A percentile compares a stretch with the other conserved stretches of the same genome.
These are phyloP conservation scores for Oreochromis grahami DNA, from an alignment of 2,797 vertebrate species.

Conservation along the genomic window DNA sequence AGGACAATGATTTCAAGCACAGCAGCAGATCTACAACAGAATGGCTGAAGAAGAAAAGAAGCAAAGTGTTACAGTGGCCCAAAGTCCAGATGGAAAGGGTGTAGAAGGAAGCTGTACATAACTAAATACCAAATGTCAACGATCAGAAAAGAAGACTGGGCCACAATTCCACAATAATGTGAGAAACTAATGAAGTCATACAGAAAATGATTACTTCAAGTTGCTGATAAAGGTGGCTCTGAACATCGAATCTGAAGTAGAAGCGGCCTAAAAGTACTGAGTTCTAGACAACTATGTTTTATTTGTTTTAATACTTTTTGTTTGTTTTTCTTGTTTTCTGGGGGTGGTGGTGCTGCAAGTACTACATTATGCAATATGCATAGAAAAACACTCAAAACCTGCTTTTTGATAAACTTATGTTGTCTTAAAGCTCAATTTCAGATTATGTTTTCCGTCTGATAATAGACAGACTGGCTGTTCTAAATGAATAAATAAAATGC, in stretches of 20 bases:
- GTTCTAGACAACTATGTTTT: background rate
- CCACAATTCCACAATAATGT: background rate
- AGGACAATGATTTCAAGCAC: background rate
- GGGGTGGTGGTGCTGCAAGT: background rate
- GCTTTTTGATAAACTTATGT: background rate
- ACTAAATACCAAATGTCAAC: background rate
- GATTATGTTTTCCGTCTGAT: background rate
- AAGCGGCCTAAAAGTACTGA: background rate
- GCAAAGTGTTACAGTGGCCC: background rate
- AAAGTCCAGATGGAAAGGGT: background rate
- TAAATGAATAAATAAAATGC: background rate
- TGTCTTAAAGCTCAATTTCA: background rate
- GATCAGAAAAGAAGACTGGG: background rate
- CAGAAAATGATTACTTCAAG: background rate
- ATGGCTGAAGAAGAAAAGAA: background rate
- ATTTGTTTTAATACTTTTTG: background rate
- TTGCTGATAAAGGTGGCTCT: rapidly evolving
- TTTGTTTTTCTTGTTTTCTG: background rate
- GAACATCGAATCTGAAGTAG: background rate
- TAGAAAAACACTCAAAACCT: background rate
- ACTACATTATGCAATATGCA: background rate
- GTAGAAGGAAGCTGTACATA: background rate
- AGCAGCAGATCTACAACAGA: background rate
- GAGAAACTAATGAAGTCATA: background rate
- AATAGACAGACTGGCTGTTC: background rate